Conservation (phyloP, 2,113 vertebrate genomes). For the Pluvialis apricaria region DNA sequence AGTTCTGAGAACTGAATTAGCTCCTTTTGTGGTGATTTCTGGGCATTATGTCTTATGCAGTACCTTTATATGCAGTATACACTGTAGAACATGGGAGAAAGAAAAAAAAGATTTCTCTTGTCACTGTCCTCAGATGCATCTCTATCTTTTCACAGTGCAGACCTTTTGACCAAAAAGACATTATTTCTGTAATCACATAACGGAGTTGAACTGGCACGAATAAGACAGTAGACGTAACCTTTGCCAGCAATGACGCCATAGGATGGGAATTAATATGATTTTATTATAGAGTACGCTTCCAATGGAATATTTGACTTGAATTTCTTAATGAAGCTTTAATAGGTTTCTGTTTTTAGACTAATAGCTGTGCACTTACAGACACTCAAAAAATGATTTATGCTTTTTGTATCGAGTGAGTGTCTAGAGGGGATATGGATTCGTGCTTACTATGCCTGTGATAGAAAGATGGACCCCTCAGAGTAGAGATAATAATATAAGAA, state of each 20-base stretch:
- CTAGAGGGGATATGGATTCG: not conserved
- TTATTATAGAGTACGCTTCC: not conserved
- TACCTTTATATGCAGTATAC: not conserved
- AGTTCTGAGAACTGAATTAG: not conserved
- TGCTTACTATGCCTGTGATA: not conserved
- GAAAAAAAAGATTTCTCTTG: not conserved
- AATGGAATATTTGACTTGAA: not conserved
- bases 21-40: not conserved
- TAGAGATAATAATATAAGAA: not conserved
- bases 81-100: not conserved
- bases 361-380: not conserved
- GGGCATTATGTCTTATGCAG: not conserved
- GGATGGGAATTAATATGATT: not conserved
- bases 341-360: conserved; percentile 8
- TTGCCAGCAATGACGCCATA: not conserved
- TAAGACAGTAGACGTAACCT: not conserved
- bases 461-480: not conserved
- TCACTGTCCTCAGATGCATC: not conserved
- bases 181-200: not conserved
- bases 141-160: not conserved
- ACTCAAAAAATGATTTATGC: not conserved
- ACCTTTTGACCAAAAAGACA: not conserved
- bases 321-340: conserved; percentile 10
- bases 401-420: not conserved
- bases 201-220: not conserved